Evolutionary conservation across 2,797 vertebrate species (phyloP).

Genomic region (Tauraco hartlaubi): DNA sequence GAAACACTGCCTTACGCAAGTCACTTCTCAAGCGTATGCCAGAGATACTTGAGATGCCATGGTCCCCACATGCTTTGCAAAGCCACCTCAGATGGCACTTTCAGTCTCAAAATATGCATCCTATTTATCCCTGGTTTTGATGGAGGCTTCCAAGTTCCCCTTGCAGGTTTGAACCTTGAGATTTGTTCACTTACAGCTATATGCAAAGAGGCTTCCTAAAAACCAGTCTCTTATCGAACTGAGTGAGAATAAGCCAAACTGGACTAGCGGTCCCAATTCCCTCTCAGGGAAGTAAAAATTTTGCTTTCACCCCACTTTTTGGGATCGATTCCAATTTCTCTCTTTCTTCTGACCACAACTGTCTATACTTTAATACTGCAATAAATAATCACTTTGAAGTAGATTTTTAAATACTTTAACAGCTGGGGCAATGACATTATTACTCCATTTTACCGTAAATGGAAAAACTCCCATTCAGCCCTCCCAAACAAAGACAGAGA

Average conservation of each 20-base stretch:
- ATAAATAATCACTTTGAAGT: slow-evolving; percentile 7
- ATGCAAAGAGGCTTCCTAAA: neutral
- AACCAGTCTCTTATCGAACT: neutral
- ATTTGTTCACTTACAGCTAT: neutral
- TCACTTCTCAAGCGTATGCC: neutral
- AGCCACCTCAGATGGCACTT: neutral
- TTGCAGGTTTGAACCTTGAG: neutral
- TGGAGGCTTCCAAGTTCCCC: neutral
- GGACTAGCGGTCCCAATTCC: neutral
- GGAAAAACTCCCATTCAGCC: neutral
- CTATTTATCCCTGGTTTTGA: neutral
- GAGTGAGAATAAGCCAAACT: neutral
- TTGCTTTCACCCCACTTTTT: neutral
- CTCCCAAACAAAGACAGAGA: neutral
- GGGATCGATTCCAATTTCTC: neutral
- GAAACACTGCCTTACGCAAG: neutral
- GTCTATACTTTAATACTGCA: neutral
- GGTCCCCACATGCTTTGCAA: neutral
- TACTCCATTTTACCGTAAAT: neutral
- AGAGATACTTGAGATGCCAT: neutral
- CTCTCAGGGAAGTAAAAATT: neutral
- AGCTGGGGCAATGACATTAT: neutral
- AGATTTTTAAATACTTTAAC: slow-evolving; percentile 36
- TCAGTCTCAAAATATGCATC: neutral
- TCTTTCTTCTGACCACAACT: neutral